Evolutionary conservation across 2,797 vertebrate species (phyloP), one percentile per base, ranked within the genome.

Genomic region (Myotis daubentonii): DNA sequence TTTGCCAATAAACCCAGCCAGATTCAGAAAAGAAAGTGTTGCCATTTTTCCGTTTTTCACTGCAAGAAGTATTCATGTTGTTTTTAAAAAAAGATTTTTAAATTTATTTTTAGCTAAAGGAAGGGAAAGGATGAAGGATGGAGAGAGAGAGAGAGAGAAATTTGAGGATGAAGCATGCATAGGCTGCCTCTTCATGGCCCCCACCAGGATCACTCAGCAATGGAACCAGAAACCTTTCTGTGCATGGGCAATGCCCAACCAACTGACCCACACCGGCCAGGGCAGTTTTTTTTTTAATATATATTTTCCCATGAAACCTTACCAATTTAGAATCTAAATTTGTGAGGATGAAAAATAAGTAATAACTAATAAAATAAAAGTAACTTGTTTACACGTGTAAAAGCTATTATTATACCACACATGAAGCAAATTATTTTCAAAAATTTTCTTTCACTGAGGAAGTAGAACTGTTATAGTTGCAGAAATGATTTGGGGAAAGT

Each of bases 301-400:
- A 68, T 82, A 4, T 15, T 85, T 74, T 6, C 3, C 6, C 13
- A 7, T 89, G 60, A 74, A 11, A 94, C 3, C 0, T n/a, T 95
- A 51, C 62, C 38, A 62, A 70, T 51, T 76, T 83, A 89, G 53
- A 89, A 87, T 60, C 17, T 93, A 12, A 13, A 70, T 16, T 25
- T 28, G 6, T 89, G 57, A 86, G 22, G 91, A 0, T 49, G 3
- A 92, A 19, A 96, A 91, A 72, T n/a, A 75, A 78, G 49, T 70
- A 92, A 87, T 55, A 22, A 89, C 84, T 71, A 66, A 62, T 57
- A 28, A 89, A 93, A 66, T 76, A 71, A 10, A 95, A 97, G 16
- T 53, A 92, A 91, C 72, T 76, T 89, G 8, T 13, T 93, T 89
- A 89, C 72, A 0, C 20, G 44, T 25, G 6, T 81, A 12, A 19